Conservation (phyloP, 2,113 vertebrate genomes). For the Ictidomys tridecemlineatus region DNA sequence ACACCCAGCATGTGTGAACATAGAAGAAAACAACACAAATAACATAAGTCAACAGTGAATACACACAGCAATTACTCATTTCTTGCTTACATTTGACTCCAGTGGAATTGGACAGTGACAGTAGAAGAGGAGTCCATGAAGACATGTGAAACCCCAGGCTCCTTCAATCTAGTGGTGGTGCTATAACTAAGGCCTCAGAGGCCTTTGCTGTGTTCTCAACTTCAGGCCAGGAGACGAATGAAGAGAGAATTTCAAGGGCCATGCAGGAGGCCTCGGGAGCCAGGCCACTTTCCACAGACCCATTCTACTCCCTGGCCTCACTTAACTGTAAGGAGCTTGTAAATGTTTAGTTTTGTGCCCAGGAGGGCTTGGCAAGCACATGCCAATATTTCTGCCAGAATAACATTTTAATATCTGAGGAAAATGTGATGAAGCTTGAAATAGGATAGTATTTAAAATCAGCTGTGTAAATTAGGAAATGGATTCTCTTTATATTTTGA, state of each 20-base stretch:
- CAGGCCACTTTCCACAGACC: conserved; percentile 24
- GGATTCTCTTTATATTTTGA: conserved; percentile 58
- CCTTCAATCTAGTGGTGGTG: background rate
- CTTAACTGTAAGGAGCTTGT: conserved; percentile 38
- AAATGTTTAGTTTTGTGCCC: conserved; percentile 49
- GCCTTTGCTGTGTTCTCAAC: background rate
- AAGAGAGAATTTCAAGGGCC: conserved; percentile 23
- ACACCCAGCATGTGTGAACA: background rate
- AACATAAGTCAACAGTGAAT: background rate
- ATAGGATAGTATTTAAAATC: conserved; percentile 61
- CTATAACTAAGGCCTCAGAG: background rate
- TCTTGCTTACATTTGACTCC: background rate
- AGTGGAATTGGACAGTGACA: background rate
- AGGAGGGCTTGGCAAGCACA: conserved; percentile 25
- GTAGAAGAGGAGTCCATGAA: background rate
- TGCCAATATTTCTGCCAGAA: conserved; percentile 50
- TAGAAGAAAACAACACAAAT: background rate
- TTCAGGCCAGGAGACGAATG: background rate
- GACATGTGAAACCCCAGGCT: background rate
- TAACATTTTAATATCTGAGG: conserved; percentile 58
- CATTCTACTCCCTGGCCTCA: background rate
- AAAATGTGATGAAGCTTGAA: conserved; percentile 53
- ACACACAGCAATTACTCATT: background rate
- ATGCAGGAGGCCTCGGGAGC: background rate
- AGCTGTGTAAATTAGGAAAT: conserved; percentile 43